Evolutionary conservation across 2,113 vertebrate species (phyloP).

Genomic region (Carassius carassius): DNA sequence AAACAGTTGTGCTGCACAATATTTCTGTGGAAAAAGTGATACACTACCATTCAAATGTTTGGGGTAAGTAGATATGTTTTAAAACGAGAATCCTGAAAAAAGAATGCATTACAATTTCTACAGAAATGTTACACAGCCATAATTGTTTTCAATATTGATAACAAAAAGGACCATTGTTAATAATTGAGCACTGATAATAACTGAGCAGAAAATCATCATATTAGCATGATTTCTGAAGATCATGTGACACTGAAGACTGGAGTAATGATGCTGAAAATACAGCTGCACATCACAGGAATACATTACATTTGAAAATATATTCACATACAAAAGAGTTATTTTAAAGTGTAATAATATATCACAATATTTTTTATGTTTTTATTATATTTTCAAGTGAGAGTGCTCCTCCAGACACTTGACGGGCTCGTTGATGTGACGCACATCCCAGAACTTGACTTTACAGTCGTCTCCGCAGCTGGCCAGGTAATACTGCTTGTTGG

Average conservation of each 20-base stretch:
- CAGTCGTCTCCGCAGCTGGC: slow-evolving; percentile 98
- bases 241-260: slow-evolving; percentile 1
- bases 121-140: no score
- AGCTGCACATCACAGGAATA: not conserved
- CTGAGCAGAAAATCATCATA: not conserved
- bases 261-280: not conserved
- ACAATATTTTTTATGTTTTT: no score
- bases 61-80: not conserved
- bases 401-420: slow-evolving; percentile 95
- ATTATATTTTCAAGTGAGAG: slow-evolving; percentile 76
- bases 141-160: no score
- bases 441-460: slow-evolving; percentile 99
- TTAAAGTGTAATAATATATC: no score
- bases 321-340: not conserved
- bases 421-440: slow-evolving; percentile 86
- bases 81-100: no score
- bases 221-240: no score
- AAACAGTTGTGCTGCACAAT: not conserved
- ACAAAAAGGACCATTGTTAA: no score
- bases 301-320: no score
- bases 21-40: not conserved
- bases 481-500: slow-evolving; percentile 97
- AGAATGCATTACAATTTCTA: no score
- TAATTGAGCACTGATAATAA: no score
- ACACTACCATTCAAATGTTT: not conserved